Conservation (phyloP, 2,888 invertebrate species). For the Nasonovia ribisnigri region DNA sequence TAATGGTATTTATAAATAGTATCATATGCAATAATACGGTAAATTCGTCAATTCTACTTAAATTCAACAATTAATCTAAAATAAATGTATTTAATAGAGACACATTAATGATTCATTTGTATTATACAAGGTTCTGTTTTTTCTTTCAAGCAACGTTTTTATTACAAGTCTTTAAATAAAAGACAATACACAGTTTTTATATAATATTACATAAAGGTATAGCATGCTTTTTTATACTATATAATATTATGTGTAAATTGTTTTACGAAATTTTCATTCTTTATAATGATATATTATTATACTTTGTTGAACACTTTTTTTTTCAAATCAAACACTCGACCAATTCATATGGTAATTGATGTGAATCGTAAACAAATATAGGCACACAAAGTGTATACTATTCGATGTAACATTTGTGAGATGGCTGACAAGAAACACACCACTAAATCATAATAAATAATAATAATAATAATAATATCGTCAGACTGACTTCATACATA, state of each 20-base stretch:
- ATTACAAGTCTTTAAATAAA: neutral
- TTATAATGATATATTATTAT: neutral
- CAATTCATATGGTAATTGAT: conserved; percentile 42
- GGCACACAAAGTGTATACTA: neutral
- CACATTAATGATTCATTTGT: neutral
- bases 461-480: neutral
- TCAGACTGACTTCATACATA: neutral
- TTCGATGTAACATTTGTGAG: neutral
- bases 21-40: neutral
- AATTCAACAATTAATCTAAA: neutral
- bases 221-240: neutral
- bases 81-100: neutral
- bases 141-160: neutral
- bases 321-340: neutral
- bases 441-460: conserved; percentile 8
- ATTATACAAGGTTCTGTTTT: neutral
- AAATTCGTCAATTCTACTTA: neutral
- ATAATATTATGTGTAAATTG: neutral
- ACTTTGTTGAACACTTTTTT: neutral
- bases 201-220: neutral
- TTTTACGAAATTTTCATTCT: neutral
- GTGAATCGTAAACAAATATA: neutral
- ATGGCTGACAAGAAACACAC: neutral
- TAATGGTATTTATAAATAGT: neutral
- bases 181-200: neutral